These are phyloP conservation scores for Drymonia ruficornis DNA, from an alignment of 2,888 invertebrate genomes.

Conservation along the genomic window DNA sequence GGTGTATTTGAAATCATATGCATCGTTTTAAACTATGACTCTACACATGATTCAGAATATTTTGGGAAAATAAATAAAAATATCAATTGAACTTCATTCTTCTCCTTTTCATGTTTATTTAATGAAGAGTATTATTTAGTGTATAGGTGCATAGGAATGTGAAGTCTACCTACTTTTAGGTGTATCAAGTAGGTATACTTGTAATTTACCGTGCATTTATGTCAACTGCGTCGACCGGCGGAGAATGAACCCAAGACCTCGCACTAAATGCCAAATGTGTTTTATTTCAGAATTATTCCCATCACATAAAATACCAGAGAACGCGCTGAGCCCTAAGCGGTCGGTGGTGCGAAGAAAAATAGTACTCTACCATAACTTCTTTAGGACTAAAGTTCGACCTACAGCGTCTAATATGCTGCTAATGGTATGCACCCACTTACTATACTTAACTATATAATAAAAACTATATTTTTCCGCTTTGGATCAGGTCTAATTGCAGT, in stretches of 20 bases:
- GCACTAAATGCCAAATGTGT: neutral
- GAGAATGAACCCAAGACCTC: neutral
- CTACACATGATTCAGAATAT: too few relatives aligned
- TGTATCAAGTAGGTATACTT: too few relatives aligned
- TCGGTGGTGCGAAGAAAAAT: constrained; percentile 88
- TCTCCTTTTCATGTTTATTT: too few relatives aligned
- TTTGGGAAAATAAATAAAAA: too few relatives aligned
- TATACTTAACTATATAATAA: neutral
- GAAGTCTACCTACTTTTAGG: too few relatives aligned
- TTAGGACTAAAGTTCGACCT: constrained; percentile 89
- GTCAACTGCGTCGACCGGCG: neutral
- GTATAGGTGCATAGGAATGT: too few relatives aligned
- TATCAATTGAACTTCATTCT: too few relatives aligned
- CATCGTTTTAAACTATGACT: too few relatives aligned
- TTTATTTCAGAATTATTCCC: constrained; percentile 66
- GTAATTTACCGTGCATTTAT: neutral
- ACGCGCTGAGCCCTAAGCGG: constrained; percentile 83
- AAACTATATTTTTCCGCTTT: too few relatives aligned
- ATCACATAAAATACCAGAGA: constrained; percentile 64
- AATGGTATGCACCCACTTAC: constrained; percentile 85
- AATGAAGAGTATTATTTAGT: too few relatives aligned
- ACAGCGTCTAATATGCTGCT: constrained; percentile 91
- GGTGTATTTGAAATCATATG: too few relatives aligned
- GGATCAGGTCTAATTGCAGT: too few relatives aligned
- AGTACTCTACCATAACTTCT: constrained; percentile 90